Conservation (phyloP, 2,888 invertebrate species). For the Harmothoe impar region DNA sequence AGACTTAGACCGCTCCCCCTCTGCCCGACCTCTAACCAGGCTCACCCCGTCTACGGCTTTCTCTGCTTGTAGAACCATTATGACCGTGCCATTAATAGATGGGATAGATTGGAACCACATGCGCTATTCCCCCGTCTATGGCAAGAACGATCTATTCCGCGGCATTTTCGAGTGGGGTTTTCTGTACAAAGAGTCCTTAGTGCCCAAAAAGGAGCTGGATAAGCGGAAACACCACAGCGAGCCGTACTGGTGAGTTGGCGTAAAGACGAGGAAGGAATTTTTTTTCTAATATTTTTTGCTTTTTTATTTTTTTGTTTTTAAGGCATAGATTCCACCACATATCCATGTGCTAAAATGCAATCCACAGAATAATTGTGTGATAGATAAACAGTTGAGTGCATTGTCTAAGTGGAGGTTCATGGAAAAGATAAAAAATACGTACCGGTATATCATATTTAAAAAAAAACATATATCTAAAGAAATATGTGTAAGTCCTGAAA, state of each 20-base stretch:
- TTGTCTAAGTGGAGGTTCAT: too few relatives aligned
- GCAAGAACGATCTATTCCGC: conserved; percentile 91
- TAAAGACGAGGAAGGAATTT: not conserved
- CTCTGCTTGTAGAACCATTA: conserved; percentile 87
- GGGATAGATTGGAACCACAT: conserved; percentile 97
- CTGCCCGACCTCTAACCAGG: not conserved
- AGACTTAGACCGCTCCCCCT: not conserved
- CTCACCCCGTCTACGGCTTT: not conserved
- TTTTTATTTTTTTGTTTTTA: not conserved
- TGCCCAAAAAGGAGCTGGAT: conserved; percentile 91
- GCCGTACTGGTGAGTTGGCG: conserved; percentile 90
- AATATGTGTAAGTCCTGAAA: too few relatives aligned
- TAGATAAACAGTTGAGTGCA: too few relatives aligned
- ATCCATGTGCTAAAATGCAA: too few relatives aligned
- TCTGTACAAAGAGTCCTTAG: conserved; percentile 98
- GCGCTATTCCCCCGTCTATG: conserved; percentile 96
- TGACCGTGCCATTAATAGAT: conserved; percentile 99
- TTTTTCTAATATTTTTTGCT: not conserved
- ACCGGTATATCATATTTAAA: too few relatives aligned
- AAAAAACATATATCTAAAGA: too few relatives aligned
- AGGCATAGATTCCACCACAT: too few relatives aligned
- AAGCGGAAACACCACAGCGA: conserved; percentile 92
- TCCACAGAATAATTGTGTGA: too few relatives aligned
- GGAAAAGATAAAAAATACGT: too few relatives aligned
- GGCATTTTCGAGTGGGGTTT: conserved; percentile 99